Conservation (phyloP, 2,888 invertebrate species). For the Napeogenes inachia region DNA sequence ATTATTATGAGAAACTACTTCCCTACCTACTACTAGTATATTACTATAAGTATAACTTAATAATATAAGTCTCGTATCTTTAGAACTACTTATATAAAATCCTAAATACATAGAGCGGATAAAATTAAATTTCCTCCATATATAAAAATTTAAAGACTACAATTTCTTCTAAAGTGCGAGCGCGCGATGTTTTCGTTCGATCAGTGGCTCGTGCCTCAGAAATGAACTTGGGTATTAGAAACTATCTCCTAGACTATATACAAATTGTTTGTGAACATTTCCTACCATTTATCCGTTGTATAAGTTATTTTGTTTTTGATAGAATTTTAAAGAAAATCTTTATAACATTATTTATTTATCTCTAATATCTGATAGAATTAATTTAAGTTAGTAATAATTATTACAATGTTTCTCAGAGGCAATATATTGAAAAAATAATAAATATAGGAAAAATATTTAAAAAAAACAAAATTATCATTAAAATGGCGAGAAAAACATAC, state of each 20-base stretch:
- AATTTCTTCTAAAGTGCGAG: neutral
- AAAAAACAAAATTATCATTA: too few relatives aligned
- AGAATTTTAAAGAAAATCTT: too few relatives aligned
- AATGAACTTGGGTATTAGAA: conserved; percentile 72
- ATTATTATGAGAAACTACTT: too few relatives aligned
- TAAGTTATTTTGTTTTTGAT: too few relatives aligned
- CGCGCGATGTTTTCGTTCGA: conserved; percentile 72
- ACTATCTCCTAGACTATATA: conserved; percentile 59
- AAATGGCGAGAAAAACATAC: too few relatives aligned
- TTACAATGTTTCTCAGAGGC: too few relatives aligned
- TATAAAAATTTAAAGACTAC: conserved; percentile 1
- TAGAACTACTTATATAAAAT: neutral
- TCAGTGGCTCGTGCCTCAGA: conserved; percentile 66
- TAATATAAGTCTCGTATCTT: neutral
- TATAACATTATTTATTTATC: too few relatives aligned
- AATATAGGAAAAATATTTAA: too few relatives aligned
- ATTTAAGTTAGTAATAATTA: too few relatives aligned
- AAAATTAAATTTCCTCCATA: neutral
- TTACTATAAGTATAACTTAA: neutral
- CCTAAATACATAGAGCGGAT: neutral
- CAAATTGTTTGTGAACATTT: conserved; percentile 54
- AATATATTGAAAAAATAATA: too few relatives aligned
- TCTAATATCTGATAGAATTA: too few relatives aligned
- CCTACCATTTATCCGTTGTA: conserved; percentile 41
- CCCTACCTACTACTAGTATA: too few relatives aligned